Percentiles rank a stretch among this genome's conserved stretches.
phyloP scores from a whole-genome alignment of 92 coral and sea anemone genomes.

The Montipora capitata region DNA sequence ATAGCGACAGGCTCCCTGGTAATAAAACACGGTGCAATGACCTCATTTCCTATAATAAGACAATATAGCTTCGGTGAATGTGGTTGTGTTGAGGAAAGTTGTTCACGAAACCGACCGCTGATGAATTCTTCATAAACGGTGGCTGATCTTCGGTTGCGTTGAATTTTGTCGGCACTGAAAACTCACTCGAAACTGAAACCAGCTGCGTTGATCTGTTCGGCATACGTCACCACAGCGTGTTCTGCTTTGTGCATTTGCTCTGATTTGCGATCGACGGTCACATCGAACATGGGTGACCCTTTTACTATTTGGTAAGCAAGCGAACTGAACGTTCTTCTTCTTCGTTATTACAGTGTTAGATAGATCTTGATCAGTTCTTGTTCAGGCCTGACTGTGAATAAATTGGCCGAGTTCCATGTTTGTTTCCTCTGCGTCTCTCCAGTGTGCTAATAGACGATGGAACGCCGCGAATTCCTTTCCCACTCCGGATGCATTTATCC shows the following conservation, averaged over 20 bases:
- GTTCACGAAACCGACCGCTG: constrained; percentile 17
- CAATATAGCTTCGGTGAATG: constrained; percentile 48
- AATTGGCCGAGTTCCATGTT: constrained; percentile 67
- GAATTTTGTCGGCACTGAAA: constrained; percentile 10
- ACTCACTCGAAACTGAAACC: constrained; percentile 9
- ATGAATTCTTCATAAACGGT: constrained; percentile 10
- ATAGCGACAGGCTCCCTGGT: constrained; percentile 80
- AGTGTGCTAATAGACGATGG: constrained; percentile 98
- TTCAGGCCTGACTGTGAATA: constrained; percentile 1
- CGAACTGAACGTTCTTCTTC: not conserved
- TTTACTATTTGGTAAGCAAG: constrained; percentile 90
- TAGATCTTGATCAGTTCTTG: not conserved
- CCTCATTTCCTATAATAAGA: constrained; percentile 89
- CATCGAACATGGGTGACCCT: constrained; percentile 82
- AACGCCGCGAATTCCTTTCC: constrained; percentile 95
- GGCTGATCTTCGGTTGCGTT: not conserved
- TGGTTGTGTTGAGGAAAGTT: constrained; percentile 11
- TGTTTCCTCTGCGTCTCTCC: constrained; percentile 40
- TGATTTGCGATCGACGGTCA: constrained; percentile 49
- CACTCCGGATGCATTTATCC: constrained; percentile 95
- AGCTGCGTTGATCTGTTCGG: constrained; percentile 31
- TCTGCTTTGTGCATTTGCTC: constrained; percentile 7
- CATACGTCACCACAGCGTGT: constrained; percentile 21
- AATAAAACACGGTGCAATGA: constrained; percentile 87
- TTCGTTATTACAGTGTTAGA: not conserved